Conservation (phyloP, 2,888 invertebrate species). For the Beris chalybata region DNA sequence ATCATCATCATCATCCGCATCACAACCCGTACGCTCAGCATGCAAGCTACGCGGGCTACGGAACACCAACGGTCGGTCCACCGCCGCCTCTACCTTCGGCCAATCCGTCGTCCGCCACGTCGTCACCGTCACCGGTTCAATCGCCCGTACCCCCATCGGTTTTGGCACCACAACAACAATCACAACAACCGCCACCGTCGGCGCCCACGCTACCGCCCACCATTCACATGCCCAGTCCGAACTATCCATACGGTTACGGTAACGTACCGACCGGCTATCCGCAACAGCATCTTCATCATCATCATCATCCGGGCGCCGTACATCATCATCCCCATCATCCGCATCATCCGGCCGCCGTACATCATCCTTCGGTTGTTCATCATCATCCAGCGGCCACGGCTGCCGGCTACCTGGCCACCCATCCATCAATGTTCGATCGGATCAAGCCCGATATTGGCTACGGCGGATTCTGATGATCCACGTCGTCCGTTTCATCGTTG, state of each 20-base stretch:
- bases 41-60: slow-evolving; percentile 46
- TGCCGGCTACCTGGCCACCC: slow-evolving; percentile 51
- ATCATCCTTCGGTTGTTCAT: slow-evolving; percentile 36
- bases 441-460: slow-evolving; percentile 60
- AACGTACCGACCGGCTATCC: slow-evolving; percentile 40
- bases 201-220: slow-evolving; percentile 58
- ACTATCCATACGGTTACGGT: slow-evolving; percentile 64
- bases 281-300: slow-evolving; percentile 32
- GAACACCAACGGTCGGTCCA: slow-evolving; percentile 55
- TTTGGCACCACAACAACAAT: slow-evolving; percentile 59
- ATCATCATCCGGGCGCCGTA: slow-evolving; percentile 8
- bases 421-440: slow-evolving; percentile 57
- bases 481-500: background rate
- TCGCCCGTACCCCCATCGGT: slow-evolving; percentile 56
- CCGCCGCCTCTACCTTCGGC: slow-evolving; percentile 62
- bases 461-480: slow-evolving; percentile 57
- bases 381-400: slow-evolving; percentile 35
- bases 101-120: background rate
- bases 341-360: slow-evolving; percentile 35
- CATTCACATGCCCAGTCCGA: slow-evolving; percentile 69
- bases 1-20: slow-evolving; percentile 44
- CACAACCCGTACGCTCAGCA: slow-evolving; percentile 52
- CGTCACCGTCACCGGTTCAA: slow-evolving; percentile 17
- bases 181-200: slow-evolving; percentile 54
- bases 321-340: slow-evolving; percentile 31